A percentile compares a stretch with the other conserved stretches of the same genome.
Evolutionary conservation across 2,113 vertebrate species (phyloP).

Genomic region (Myotis brandtii): DNA sequence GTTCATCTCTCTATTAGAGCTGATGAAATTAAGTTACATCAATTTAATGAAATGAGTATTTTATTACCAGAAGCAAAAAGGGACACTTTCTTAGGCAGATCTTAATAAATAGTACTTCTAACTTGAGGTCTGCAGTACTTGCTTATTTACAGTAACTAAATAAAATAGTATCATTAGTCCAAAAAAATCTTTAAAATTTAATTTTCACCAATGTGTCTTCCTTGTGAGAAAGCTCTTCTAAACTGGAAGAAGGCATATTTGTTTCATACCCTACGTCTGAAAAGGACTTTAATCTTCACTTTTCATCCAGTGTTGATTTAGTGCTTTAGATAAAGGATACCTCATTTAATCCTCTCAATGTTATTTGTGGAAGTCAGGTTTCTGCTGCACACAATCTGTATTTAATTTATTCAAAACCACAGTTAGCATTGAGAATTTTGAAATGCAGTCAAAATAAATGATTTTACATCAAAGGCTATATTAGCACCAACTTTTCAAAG

Average conservation of each 20-base stretch:
- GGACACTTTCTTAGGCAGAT: not conserved
- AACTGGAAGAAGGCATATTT: not conserved
- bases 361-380: constrained; percentile 39
- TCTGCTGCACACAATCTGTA: not conserved
- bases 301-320: not conserved
- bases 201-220: not conserved
- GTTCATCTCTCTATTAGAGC: not conserved
- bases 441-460: constrained; percentile 53
- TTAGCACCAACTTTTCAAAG: constrained; percentile 59
- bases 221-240: not conserved
- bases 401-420: constrained; percentile 49
- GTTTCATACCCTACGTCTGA: not conserved
- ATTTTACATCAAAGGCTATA: constrained; percentile 26
- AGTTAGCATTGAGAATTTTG: constrained; percentile 28
- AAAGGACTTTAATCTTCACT: not conserved
- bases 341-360: constrained; percentile 43
- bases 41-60: not conserved
- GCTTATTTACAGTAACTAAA: not conserved
- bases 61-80: constrained; percentile 23
- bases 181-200: not conserved
- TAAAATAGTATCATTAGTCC: not conserved
- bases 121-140: not conserved
- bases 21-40: not conserved
- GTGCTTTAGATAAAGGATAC: constrained; percentile 28
- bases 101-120: constrained; percentile 11